These are phyloP conservation scores for Gryllus bimaculatus DNA, from an alignment of 1,140 invertebrate species.

Conservation along the genomic window DNA sequence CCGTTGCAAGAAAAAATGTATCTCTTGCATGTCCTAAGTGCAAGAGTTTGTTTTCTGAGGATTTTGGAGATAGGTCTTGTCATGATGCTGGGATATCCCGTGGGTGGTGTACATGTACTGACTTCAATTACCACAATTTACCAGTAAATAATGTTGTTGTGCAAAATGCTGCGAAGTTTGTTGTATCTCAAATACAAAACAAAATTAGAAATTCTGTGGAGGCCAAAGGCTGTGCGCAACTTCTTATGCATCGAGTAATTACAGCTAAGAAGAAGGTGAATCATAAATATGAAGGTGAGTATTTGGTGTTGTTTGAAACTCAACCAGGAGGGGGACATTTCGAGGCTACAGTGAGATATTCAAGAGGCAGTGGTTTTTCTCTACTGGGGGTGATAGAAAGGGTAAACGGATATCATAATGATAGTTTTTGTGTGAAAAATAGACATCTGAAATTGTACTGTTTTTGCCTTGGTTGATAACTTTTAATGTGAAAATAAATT, in stretches of 20 bases:
- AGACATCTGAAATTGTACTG: constrained; percentile 47
- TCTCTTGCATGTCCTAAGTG: constrained; percentile 51
- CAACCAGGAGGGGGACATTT: constrained; percentile 45
- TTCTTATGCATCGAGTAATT: constrained; percentile 41
- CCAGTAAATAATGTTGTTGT: constrained; percentile 29
- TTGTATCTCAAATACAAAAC: constrained; percentile 26
- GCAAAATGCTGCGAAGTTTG: constrained; percentile 34
- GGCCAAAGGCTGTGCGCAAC: constrained; percentile 29
- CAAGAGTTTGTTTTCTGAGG: constrained; percentile 52
- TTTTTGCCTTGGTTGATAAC: constrained; percentile 28
- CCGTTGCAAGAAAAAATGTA: constrained; percentile 33
- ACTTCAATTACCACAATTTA: constrained; percentile 35
- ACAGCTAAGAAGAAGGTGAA: constrained; percentile 35
- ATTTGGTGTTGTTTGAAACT: constrained; percentile 41
- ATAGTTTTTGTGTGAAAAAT: constrained; percentile 39
- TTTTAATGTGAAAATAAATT: no score
- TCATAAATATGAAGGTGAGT: constrained; percentile 29
- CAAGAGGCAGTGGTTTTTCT: constrained; percentile 19
- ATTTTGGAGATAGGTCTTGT: constrained; percentile 57
- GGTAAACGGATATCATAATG: constrained; percentile 47
- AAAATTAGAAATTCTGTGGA: constrained; percentile 28
- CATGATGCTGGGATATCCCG: constrained; percentile 53
- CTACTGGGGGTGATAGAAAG: constrained; percentile 45
- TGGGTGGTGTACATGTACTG: constrained; percentile 71
- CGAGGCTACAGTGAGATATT: constrained; percentile 42